Evolutionary conservation across 2,888 invertebrate species (phyloP).

Genomic region (Pyralis farinalis): DNA sequence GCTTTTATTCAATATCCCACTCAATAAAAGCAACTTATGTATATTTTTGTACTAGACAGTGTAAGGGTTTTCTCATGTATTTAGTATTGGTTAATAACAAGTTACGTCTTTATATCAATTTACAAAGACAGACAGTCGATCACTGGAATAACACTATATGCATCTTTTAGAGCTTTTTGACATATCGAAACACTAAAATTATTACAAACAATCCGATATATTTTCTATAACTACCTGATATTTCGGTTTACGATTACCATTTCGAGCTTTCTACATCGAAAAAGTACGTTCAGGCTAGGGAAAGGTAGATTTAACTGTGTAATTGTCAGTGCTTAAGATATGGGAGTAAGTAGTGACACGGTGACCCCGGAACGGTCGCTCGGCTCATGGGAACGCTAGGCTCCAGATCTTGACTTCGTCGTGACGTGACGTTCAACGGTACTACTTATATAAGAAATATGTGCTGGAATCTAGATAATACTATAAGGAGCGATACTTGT

Average conservation of each 20-base stretch:
- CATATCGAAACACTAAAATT: too few species aligned
- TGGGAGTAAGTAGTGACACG: slow-evolving; percentile 28
- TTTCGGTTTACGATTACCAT: too few species aligned
- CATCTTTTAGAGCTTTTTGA: too few species aligned
- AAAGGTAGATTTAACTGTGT: slow-evolving; percentile 30
- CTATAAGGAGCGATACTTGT: background rate
- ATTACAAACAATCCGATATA: background rate
- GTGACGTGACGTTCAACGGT: slow-evolving; percentile 12
- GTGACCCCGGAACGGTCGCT: slow-evolving; percentile 43
- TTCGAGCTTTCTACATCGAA: slow-evolving; percentile 17
- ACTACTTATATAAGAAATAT: slow-evolving; percentile 16
- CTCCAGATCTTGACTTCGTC: slow-evolving; percentile 11
- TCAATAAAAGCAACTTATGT: too few species aligned
- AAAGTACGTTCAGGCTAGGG: slow-evolving; percentile 18
- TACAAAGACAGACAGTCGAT: too few species aligned
- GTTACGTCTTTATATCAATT: too few species aligned
- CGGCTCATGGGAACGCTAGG: slow-evolving; percentile 32
- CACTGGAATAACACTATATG: too few species aligned
- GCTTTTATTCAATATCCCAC: too few species aligned
- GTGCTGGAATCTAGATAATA: too few species aligned
- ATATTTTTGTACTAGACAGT: too few species aligned
- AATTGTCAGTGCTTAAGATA: slow-evolving; percentile 29
- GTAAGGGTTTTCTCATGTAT: too few species aligned
- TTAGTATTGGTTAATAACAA: too few species aligned
- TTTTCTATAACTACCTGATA: slow-evolving; percentile 6